A percentile compares a stretch with the other conserved stretches of the same genome.
Evolutionary conservation across 2,888 invertebrate species (phyloP).

Genomic region (Monoplex corrugatus): DNA sequence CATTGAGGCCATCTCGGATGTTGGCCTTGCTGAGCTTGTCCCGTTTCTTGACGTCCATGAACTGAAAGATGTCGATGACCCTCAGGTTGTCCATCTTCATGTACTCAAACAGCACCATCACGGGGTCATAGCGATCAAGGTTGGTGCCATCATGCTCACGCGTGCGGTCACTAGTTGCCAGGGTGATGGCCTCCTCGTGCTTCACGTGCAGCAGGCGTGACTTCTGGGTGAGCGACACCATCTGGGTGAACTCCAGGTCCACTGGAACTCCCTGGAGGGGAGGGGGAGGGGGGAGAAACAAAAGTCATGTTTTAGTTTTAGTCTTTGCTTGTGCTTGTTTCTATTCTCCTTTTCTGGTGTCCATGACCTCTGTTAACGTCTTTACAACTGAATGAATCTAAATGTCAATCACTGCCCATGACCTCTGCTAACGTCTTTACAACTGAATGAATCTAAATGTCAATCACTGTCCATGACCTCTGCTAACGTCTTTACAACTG

Average conservation of each 20-base stretch:
- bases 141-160: constrained; percentile 68
- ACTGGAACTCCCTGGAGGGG: constrained; percentile 62
- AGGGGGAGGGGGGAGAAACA: not conserved
- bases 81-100: constrained; percentile 75
- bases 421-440: too few species aligned
- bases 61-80: constrained; percentile 76
- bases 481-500: too few species aligned
- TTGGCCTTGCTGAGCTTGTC: constrained; percentile 69
- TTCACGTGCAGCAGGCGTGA: constrained; percentile 56
- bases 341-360: too few species aligned
- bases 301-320: not conserved
- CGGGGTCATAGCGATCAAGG: constrained; percentile 71
- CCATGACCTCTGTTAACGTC: too few species aligned
- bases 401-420: too few species aligned
- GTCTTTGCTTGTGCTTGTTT: too few species aligned
- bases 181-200: constrained; percentile 60
- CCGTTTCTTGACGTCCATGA: constrained; percentile 68
- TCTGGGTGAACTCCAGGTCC: constrained; percentile 60
- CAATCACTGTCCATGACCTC: too few species aligned
- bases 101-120: constrained; percentile 74
- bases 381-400: too few species aligned
- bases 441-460: too few species aligned
- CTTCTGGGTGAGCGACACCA: constrained; percentile 52
- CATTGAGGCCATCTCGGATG: constrained; percentile 70
- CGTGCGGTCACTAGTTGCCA: constrained; percentile 59